A percentile compares a stretch with the other conserved stretches of the same genome.
Evolutionary conservation across 2,113 vertebrate species (phyloP).

Genomic region (Alligator mississippiensis): DNA sequence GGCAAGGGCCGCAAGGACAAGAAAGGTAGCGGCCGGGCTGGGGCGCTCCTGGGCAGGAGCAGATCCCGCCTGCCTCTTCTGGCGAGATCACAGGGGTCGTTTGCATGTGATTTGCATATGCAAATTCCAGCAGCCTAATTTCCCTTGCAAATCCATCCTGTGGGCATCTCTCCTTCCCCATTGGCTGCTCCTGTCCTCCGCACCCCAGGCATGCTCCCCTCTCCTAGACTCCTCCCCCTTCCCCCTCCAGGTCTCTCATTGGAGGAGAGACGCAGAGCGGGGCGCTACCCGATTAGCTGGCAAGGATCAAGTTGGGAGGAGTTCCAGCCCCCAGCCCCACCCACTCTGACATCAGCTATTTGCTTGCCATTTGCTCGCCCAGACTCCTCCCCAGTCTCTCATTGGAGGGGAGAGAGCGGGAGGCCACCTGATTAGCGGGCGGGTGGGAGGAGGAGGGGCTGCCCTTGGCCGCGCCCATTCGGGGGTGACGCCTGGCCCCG

Average conservation of each 20-base stretch:
- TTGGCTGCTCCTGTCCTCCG: neutral
- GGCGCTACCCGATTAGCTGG: neutral
- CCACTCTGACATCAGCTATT: neutral
- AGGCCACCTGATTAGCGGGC: neutral
- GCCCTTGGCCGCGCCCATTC: neutral
- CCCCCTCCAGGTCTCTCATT: neutral
- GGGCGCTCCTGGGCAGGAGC: too few species aligned
- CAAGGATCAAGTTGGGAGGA: neutral
- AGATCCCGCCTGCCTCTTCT: too few species aligned
- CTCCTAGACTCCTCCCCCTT: neutral
- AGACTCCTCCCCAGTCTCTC: too few species aligned
- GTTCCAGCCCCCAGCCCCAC: neutral
- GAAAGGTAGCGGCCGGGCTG: slow-evolving; percentile 75
- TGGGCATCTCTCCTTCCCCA: neutral
- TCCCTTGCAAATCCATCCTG: neutral
- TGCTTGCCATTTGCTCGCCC: too few species aligned
- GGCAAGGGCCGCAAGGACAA: slow-evolving; percentile 89
- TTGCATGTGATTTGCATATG: neutral
- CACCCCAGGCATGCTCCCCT: neutral
- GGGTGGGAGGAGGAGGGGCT: neutral
- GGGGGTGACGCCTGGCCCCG: too few species aligned
- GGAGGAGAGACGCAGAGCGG: neutral
- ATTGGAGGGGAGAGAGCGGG: too few species aligned
- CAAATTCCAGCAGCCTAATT: neutral
- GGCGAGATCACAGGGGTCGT: neutral